A percentile compares a stretch with the other conserved stretches of the same genome.
Evolutionary conservation across 2,113 vertebrate species (phyloP).

Genomic region (Arizona elegans): DNA sequence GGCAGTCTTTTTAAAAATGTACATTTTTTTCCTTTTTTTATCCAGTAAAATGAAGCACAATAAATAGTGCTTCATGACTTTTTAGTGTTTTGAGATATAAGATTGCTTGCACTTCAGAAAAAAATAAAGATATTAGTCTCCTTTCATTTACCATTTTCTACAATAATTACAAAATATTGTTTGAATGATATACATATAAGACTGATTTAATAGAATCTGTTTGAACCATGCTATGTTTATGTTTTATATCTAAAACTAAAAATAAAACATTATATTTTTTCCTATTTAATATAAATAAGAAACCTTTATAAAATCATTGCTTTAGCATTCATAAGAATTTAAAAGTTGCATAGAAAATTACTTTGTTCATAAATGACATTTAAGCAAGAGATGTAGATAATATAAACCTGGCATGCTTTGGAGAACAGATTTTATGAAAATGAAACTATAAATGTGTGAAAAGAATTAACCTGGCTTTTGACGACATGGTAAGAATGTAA

Average conservation of each 20-base stretch:
- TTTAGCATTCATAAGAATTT: slow-evolving; percentile 26
- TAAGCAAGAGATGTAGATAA: neutral
- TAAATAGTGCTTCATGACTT: slow-evolving; percentile 18
- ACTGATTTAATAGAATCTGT: slow-evolving; percentile 28
- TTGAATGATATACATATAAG: slow-evolving; percentile 36
- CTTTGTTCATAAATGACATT: slow-evolving; percentile 10
- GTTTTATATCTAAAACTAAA: slow-evolving; percentile 16
- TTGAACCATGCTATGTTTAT: slow-evolving; percentile 33
- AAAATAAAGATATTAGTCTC: neutral
- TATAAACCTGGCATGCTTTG: slow-evolving; percentile 26
- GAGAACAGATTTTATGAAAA: slow-evolving; percentile 41
- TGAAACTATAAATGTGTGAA: neutral
- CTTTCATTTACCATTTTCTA: neutral
- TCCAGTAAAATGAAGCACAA: neutral
- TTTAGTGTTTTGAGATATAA: slow-evolving; percentile 24
- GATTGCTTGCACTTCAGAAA: slow-evolving; percentile 3
- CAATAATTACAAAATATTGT: neutral
- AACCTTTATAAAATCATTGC: slow-evolving; percentile 32
- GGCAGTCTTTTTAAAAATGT: slow-evolving; percentile 4
- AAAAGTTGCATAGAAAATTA: slow-evolving; percentile 29
- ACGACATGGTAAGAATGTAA: neutral
- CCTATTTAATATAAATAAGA: slow-evolving; percentile 24
- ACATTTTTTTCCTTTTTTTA: slow-evolving; percentile 1
- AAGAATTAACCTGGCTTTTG: neutral
- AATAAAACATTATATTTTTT: neutral